These are phyloP conservation scores for Sialis fuliginosa DNA, from an alignment of 2,888 invertebrate species.

Conservation along the genomic window DNA sequence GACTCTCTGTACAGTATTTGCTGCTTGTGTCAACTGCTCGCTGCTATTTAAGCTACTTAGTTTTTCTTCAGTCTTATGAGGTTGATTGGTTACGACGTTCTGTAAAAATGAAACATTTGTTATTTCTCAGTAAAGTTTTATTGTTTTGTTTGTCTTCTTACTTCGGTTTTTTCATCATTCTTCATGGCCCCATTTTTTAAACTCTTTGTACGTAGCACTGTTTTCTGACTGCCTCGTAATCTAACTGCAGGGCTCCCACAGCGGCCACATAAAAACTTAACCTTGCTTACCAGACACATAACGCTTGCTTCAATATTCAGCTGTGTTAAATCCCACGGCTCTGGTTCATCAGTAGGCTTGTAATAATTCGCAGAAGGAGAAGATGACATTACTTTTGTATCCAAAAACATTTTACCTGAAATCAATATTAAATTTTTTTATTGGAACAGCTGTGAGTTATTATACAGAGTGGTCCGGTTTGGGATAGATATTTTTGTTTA, in stretches of 20 bases:
- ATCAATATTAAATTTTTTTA: too few relatives aligned
- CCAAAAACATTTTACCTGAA: constrained; percentile 25
- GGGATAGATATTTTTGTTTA: too few relatives aligned
- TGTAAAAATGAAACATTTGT: constrained; percentile 1
- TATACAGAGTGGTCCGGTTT: too few relatives aligned
- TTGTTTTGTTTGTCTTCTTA: neutral
- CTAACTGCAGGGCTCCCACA: constrained; percentile 56
- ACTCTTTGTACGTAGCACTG: constrained; percentile 5
- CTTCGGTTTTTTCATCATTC: neutral
- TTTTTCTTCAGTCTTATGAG: constrained; percentile 11
- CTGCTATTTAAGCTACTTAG: constrained; percentile 12
- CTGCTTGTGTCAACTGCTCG: constrained; percentile 27
- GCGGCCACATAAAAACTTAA: constrained; percentile 58
- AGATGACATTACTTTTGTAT: constrained; percentile 29
- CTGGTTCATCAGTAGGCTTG: constrained; percentile 62
- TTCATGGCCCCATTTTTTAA: neutral
- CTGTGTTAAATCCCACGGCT: constrained; percentile 72
- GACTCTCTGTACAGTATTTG: constrained; percentile 32
- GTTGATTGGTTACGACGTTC: constrained; percentile 20
- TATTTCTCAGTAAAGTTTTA: neutral
- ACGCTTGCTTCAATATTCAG: constrained; percentile 75
- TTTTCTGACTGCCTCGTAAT: constrained; percentile 29
- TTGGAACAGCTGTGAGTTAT: too few relatives aligned
- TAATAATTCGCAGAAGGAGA: constrained; percentile 62
- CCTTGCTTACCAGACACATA: constrained; percentile 70